Base-by-base conservation (phyloP, 2,797 vertebrate genomes). In the Scolopax rusticola region DNA sequence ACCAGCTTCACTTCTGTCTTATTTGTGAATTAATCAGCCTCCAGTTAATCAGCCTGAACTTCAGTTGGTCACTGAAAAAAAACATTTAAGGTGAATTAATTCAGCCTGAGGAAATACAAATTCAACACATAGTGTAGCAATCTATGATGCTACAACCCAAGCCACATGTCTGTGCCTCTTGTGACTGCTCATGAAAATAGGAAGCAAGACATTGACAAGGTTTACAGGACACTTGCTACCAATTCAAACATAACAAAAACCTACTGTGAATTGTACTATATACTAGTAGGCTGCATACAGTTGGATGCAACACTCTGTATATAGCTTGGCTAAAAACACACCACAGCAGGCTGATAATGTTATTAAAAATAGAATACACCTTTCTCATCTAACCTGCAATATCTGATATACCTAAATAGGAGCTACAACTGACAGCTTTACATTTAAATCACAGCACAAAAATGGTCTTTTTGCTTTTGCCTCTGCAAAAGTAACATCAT, bases 111-210 rank as follows among this genome's bases (percentile, higher is more conserved):
- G 28, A 95, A 81, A 43, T 18, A 32, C 0, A 1, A 81, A 57
- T 59, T 71, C 43, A 80, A 74, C 83, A 30, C 11, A 45, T 69
- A 0, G 15, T 70, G 17, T 81, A 16, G 9, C 3, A 9, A 33
- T 53, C 9, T 70, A 1, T 40, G 53, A 67, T 45, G n/a, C 32
- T 67, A 60, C 28, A 65, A 75, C 13, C n/a, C 50, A 53, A 74
- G 19, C 21, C 48, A 64, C 27, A 10, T 0, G 0, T 28, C 33
- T n/a, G 5, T 0, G 1, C 5, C 13, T 87, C n/a, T 47, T 54
- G 10, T 4, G 1, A n/a, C 24, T 51, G n/a, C 13, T 68, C 8
- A 12, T 54, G 60, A 68, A 80, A 85, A 30, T 36, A 68, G 45
- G 24, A 51, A 45, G 15, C 7, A 14, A 79, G 16, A 28, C 5